Base-by-base conservation (phyloP, 1,140 invertebrate genomes). In the Solenopsis fugax region DNA sequence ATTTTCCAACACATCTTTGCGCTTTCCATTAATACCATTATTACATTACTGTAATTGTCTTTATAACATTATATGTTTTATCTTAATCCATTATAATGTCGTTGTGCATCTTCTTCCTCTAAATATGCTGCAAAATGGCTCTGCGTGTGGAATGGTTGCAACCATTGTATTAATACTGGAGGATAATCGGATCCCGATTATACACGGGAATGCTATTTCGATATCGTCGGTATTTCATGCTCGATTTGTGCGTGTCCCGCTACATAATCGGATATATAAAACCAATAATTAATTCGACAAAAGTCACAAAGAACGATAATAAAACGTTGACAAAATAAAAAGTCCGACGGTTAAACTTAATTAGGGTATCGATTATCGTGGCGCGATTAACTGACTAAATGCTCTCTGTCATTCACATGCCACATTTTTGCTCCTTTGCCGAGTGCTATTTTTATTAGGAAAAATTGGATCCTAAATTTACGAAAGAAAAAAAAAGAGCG, bases 191-290 rank as follows among this genome's bases (percentile, higher is more conserved):
- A 84, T 73, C 54, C 1, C 80, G 54, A 84, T 84, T 84, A 60
- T 73, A 50, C 54, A 45, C 18, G 54, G 12, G 24, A 24, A 4
- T 41, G 52, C 50, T 60, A 37, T 50, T 73, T 73, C 24, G 78
- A 48, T 82, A 82, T 48, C 52, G 50, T 3, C 18, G 54, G 13
- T 45, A 48, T 48, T 84, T 75, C 41, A 73, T 41, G 67, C 41
- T 50, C 54, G 54, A 62, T 84, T 84, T 60, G 71, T 41, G 7
- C 7, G 41, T 41, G 41, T 5, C 2, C 4, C 18, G 24, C 45
- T 73, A 21, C 60, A 78, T 78, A 75, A 84, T 84, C 80, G 80
- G 80, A 73, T 84, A 84, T 84, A 41, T 29, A 75, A 75, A 75
- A 84, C 24, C 80, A 50, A 82, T 73, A 82, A 84, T 84, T 84